Conservation (phyloP, 2,113 vertebrate genomes). For the Hydropotes inermis region DNA sequence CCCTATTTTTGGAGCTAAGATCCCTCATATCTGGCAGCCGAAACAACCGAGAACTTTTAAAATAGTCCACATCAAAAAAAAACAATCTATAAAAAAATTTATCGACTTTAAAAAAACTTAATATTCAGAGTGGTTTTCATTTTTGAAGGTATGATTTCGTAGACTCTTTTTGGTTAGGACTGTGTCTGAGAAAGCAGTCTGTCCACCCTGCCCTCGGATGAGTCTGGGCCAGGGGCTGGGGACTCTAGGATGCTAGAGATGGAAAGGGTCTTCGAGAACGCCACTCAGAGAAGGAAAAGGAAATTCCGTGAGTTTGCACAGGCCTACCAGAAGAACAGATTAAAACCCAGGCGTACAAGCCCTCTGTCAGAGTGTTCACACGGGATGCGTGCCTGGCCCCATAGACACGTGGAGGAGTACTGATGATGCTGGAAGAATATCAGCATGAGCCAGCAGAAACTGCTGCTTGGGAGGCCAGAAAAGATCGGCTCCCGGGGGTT, state of each 20-base stretch:
- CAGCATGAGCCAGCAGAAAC: background rate
- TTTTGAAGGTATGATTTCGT: background rate
- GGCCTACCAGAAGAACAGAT: background rate
- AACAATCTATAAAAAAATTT: background rate
- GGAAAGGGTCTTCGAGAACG: background rate
- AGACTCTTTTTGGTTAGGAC: background rate
- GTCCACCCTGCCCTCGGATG: background rate
- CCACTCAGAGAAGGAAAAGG: background rate
- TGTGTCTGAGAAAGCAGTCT: background rate
- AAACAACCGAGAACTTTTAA: background rate
- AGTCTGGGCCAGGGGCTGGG: background rate
- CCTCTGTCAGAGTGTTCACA: fast-evolving
- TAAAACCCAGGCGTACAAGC: fast-evolving
- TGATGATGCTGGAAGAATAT: background rate
- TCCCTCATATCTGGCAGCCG: background rate
- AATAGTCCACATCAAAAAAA: background rate
- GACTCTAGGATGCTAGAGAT: too few relatives aligned
- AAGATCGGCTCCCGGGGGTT: background rate
- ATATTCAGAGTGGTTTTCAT: background rate
- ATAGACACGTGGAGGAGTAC: fast-evolving
- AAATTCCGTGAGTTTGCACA: fast-evolving
- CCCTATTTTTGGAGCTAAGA: background rate
- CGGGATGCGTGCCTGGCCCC: background rate
- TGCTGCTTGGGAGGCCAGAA: background rate
- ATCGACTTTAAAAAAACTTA: background rate